Base-by-base conservation (phyloP, 2,888 invertebrate genomes). In the Diaphora mendica region DNA sequence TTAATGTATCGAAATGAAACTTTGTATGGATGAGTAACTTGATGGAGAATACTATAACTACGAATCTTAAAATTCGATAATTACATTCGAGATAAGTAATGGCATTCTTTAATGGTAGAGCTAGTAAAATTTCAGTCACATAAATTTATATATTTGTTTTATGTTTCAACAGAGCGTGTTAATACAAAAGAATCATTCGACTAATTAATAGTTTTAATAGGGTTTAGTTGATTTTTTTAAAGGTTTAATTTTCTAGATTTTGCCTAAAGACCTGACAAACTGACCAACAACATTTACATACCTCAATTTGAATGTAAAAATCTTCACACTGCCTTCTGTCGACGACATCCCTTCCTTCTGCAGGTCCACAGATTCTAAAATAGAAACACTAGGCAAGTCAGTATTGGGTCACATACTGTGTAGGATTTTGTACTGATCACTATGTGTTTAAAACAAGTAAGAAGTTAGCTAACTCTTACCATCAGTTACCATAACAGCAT, bases 401-500 rank as follows among this genome's bases (percentile, higher is more conserved):
- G 48, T 48, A 17, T 48, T 20, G 5, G 4, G 20, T 17, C 7
- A 20, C 5, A 20, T 17, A 35, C 35, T 35, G 35, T 48, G 48
- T 48, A 48, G 44, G 0, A 0, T 44, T 44, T 17, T 48, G 20
- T 5, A 17, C 48, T 48, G 17, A 17, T 48, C 11, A 17, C 48
- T 20, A 48, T 20, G 5, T 0, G 23, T 23, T 23, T 8, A 8
- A 23, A 51, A 23, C 51, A 23, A 51, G 7, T 48, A 7, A 17
- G 48, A 48, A 55, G 7, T 20, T 9, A n/a, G 3, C n/a, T 51
- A 42, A 33, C 59, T 30, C 84, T 78, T 75, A 93, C 93, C 82
- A 67, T 93, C 93, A 7, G 82, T 86, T 78, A 92, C 86, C 81
- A 87, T 91, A 9, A 91, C 86, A 0, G 88, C 88, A 65, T 87